Base-by-base conservation (phyloP, 2,888 invertebrate species). In the Nesidiocoris tenuis region DNA sequence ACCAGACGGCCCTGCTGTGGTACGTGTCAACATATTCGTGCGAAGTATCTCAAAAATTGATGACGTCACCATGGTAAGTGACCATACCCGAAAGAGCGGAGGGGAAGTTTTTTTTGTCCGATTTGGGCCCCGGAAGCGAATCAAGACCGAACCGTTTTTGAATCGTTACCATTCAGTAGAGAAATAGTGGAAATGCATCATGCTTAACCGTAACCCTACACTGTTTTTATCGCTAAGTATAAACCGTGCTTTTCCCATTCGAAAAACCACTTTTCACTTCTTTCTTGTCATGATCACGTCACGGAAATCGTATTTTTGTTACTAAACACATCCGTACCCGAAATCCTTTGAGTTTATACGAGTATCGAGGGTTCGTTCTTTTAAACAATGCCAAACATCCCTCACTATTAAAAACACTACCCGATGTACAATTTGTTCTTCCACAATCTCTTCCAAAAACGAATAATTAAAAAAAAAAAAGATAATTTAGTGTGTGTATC, bases 1-100 rank as follows among this genome's bases (percentile, higher is more conserved):
- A 90, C 65, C 86, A 90, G 93, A 93, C 92, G 96, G 96, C 85
- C 95, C 96, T 85, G 94, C 96, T 86, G 90, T 93, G 87, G 96
- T 96, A 86, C 90, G 90, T 88, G 95, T 96, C 90, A 96, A 96
- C 93, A 95, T 96, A 89, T 95, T 94, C 91, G 93, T 96, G 88
- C 89, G 96, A 90, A 96, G 96, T 93, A 95, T 97, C 89, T 95
- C 95, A 88, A 95, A 96, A 90, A 96, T 96, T 89, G 96, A 96
- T 91, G 96, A 96, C 90, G 95, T 96, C 87, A 96, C 95, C 83
- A 96, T 96, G 96, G 96, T 96, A 93, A 95, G 95, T 94, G 86
- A 84, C 82, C 56, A 70, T 12, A 23, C 16, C 39, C 66, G 17
- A 39, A 25, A 17, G n/a, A n/a, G 24, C 56, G 59, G 23, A 70